Percentiles rank a stretch among this genome's conserved stretches.
These are phyloP conservation scores for Buathra laborator DNA, from an alignment of 2,888 invertebrate species.

Conservation along the genomic window DNA sequence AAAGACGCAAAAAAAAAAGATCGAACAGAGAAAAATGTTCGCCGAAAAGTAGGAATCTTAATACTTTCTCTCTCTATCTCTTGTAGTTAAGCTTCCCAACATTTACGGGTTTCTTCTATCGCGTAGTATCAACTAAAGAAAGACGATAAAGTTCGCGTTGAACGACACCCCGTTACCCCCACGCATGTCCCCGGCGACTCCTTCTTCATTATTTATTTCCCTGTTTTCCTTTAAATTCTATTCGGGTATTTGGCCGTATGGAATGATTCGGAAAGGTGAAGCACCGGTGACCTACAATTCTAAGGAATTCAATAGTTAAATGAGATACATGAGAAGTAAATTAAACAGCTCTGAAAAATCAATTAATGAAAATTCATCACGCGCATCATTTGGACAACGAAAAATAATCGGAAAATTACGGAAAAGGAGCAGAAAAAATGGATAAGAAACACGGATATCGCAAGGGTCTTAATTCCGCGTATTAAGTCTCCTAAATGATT, in stretches of 20 bases:
- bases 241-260: neutral
- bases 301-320: neutral
- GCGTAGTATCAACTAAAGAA: neutral
- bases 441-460: neutral
- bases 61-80: neutral
- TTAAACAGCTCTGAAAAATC: neutral
- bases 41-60: neutral
- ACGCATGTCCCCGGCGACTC: neutral
- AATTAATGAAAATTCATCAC: neutral
- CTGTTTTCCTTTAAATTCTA: neutral
- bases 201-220: conserved; percentile 4
- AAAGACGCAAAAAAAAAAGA: neutral
- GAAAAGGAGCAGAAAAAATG: neutral
- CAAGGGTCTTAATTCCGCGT: too few relatives aligned
- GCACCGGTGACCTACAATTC: neutral
- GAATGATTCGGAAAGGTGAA: neutral
- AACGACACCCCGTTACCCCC: neutral
- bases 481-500: too few relatives aligned
- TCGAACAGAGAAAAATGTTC: neutral
- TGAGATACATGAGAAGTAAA: neutral
- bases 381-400: too few relatives aligned
- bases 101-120: neutral
- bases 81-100: neutral
- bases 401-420: neutral
- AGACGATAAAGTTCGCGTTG: neutral